A percentile compares a stretch with the other conserved stretches of the same genome.
phyloP scores from a whole-genome alignment of 2,888 invertebrate species.

The Micoletzkya japonica region DNA sequence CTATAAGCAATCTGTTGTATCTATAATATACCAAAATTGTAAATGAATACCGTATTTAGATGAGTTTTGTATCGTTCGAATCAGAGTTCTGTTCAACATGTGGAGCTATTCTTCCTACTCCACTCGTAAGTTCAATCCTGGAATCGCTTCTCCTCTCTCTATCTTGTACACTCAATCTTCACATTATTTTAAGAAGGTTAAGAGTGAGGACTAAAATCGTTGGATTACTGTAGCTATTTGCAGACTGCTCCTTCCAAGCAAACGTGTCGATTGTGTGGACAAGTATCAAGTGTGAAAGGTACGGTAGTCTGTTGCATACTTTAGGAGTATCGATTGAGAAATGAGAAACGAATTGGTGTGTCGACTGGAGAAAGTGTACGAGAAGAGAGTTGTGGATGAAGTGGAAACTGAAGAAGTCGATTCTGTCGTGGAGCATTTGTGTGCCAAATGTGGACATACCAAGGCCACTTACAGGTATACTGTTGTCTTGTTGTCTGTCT shows the following conservation, averaged over 20 bases:
- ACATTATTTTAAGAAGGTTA: no score
- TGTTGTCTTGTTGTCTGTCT: no score
- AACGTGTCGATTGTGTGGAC: constrained; percentile 14
- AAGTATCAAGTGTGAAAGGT: constrained; percentile 9
- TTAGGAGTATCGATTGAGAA: constrained; percentile 32
- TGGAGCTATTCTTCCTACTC: constrained; percentile 17
- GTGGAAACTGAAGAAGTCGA: constrained; percentile 42
- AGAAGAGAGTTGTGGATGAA: constrained; percentile 45
- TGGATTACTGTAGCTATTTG: no score
- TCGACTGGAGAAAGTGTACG: constrained; percentile 45
- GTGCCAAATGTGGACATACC: constrained; percentile 74
- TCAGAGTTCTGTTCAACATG: constrained; percentile 15
- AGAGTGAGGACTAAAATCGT: no score
- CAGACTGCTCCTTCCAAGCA: constrained; percentile 13
- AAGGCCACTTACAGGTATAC: constrained; percentile 40
- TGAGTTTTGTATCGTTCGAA: neutral
- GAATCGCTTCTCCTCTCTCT: no score
- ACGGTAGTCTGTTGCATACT: neutral
- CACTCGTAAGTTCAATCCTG: no score
- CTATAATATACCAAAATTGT: neutral
- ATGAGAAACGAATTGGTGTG: constrained; percentile 38
- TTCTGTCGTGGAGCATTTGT: constrained; percentile 66
- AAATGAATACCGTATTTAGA: neutral
- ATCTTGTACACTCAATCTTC: no score
- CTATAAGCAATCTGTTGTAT: neutral